Evolutionary conservation across 2,113 vertebrate genomes (phyloP), one percentile per base, ranked within the genome.

Genomic region (Gracilinanus agilis): DNA sequence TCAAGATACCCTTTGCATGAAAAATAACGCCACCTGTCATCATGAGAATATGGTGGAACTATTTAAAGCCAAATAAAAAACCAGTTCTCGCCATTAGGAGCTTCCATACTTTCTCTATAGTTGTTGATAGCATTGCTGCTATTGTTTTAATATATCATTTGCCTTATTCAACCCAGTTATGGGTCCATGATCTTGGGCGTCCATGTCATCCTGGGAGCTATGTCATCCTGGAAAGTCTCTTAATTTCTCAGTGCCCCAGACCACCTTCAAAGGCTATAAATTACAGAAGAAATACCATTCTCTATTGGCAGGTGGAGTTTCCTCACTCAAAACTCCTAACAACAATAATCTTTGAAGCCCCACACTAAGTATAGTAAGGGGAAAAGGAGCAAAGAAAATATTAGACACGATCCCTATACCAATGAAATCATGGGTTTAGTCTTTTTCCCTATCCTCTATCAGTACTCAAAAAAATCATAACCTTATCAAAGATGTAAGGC

Each of bases 11-110:
- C 53, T 89, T 54, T 29, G 2, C 58, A 92, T 53, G 16, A 53
- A 40, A 54, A 9, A 29, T 27, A n/a, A 7, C 1, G 27, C 55
- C 93, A 88, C 40, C 91, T 91, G 92, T 88, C 44, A 44, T 55
- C 49, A 19, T 53, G 55, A 54, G 89, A 92, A 96, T 95, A 91
- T 93, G 91, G 91, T 13, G 19, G 11, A 16, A 92, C 12, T 40
- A 61, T 53, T 54, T 56, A 11, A 83, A 97, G 61, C 89, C 93
- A 91, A 90, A 1, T 44, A 83, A 92, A 91, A 75, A 56, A 92
- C 21, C 7, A 9, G 0, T 19, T 92, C 55, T 29, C 89, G 29
- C 54, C n/a, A 40, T 23, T 40, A 16, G 67, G 19, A 83, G 40
- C 5, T 83, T 49, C 49, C 49, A 3, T 75, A 75, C 29, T 83